Evolutionary conservation across 2,113 vertebrate species (phyloP), one percentile per base, ranked within the genome.

Genomic region (Leptocoma aspasia): DNA sequence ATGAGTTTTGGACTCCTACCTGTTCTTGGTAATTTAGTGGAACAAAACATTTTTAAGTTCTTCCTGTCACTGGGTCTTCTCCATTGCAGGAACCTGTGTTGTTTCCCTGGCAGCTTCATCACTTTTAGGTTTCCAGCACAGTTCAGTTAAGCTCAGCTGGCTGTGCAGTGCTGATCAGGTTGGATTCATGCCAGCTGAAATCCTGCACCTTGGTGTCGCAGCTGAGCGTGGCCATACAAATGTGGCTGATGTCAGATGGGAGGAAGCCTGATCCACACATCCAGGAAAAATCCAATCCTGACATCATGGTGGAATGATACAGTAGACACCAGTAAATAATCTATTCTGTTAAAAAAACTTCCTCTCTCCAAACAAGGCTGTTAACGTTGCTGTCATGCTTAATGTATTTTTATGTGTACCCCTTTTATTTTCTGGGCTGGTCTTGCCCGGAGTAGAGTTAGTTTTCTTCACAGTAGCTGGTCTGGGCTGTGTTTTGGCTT

Each of bases 331-430:
- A 44, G 83, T 73, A 89, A 91, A 90, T 63, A 80, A 35, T 10
- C 6, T 15, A 50, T 72, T 92, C 59, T 68, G 27, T 69, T 80
- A 87, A 41, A 65, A 73, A 76, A 33, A 21, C 49, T 77, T 53
- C 89, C 75, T 75, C 54, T 50, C 30, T 91, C 69, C 70, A 86
- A 94, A 73, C 42, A 85, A 83, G 49, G 53, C 73, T 66, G 61
- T 57, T 78, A 89, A 89, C 60, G 77, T 56, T 52, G 61, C 95
- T 97, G 86, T 94, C 93, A 89, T 60, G 66, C 97, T 97, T 96
- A 94, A 96, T 94, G 59, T 37, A 86, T 89, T 94, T 97, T 93
- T 97, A 95, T 90, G 79, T 89, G 95, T 70, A 82, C 94, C 87
- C 53, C 33, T 93, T 90, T 93, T 95, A 95, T 95, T 94, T 95